Evolutionary conservation across 1,140 invertebrate species (phyloP).

Genomic region (Bombus waltoni): DNA sequence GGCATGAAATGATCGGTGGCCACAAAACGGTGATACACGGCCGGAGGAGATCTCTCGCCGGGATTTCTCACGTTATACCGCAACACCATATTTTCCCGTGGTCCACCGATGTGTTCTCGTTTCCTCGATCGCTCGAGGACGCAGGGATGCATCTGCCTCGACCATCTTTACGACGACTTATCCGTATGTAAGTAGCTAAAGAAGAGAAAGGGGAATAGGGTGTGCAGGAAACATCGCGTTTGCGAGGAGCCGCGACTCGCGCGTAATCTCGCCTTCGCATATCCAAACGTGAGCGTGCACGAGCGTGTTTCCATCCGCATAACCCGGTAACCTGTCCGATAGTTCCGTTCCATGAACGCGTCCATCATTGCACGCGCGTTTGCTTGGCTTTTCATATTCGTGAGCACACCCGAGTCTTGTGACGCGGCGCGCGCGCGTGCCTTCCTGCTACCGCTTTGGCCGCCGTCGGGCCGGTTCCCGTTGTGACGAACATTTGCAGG

Average conservation of each 20-base stretch:
- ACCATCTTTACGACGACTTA: constrained; percentile 47
- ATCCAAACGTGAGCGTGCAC: constrained; percentile 18
- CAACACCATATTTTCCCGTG: constrained; percentile 43
- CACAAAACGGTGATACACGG: constrained; percentile 22
- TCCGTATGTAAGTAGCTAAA: constrained; percentile 15
- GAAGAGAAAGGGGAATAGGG: neutral
- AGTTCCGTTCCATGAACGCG: constrained; percentile 32
- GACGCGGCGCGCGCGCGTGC: constrained; percentile 19
- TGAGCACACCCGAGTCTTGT: neutral
- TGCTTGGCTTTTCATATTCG: neutral
- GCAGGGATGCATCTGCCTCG: constrained; percentile 40
- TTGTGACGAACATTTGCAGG: constrained; percentile 10
- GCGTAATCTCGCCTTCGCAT: constrained; percentile 33
- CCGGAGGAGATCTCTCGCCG: constrained; percentile 21
- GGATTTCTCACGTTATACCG: constrained; percentile 60
- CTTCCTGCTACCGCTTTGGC: constrained; percentile 22
- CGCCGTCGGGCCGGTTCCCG: constrained; percentile 19
- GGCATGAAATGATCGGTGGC: constrained; percentile 46
- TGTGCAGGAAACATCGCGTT: constrained; percentile 33
- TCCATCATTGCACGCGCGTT: neutral
- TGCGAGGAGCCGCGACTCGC: constrained; percentile 30
- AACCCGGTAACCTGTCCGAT: constrained; percentile 49
- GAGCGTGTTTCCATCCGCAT: constrained; percentile 24
- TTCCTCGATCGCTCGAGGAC: constrained; percentile 40
- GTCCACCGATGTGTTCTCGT: constrained; percentile 57